These are phyloP conservation scores for Tragopan temminckii DNA, from an alignment of 2,797 vertebrate genomes.

Conservation along the genomic window DNA sequence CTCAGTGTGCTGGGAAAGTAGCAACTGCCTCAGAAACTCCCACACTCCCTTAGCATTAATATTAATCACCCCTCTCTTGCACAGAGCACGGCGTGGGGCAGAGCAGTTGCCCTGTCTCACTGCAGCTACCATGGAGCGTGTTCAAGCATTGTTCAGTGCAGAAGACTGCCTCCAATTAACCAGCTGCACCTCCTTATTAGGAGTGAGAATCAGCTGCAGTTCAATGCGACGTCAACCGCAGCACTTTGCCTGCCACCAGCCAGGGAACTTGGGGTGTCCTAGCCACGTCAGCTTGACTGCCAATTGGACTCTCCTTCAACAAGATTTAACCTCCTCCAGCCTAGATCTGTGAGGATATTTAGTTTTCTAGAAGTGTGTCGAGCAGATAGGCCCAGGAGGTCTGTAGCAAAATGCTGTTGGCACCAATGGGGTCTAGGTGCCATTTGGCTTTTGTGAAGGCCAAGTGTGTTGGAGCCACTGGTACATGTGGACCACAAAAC, in stretches of 20 bases:
- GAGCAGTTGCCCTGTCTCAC: neutral
- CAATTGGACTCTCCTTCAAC: neutral
- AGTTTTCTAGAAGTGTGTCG: neutral
- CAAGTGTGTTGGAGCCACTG: neutral
- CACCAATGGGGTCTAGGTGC: neutral
- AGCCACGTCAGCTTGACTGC: neutral
- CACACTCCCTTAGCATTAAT: rapidly evolving
- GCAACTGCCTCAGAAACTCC: neutral
- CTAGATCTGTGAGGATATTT: neutral
- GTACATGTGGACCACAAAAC: neutral
- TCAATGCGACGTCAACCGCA: neutral
- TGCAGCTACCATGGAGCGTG: neutral
- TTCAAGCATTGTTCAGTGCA: slow-evolving; percentile 40
- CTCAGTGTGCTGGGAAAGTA: neutral
- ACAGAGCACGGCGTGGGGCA: neutral
- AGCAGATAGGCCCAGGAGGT: neutral
- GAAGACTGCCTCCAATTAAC: slow-evolving; percentile 63
- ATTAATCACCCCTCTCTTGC: neutral
- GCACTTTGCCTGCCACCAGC: slow-evolving; percentile 3
- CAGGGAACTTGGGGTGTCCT: slow-evolving; percentile 19
- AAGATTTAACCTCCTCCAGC: slow-evolving; percentile 28
- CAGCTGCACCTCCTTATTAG: slow-evolving; percentile 66
- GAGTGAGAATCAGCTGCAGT: neutral
- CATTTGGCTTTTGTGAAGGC: neutral
- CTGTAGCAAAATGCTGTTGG: neutral